Percentiles rank a stretch among this genome's conserved stretches.
Conservation (phyloP, 2,888 invertebrate genomes). For the Odontomyia ornata region DNA sequence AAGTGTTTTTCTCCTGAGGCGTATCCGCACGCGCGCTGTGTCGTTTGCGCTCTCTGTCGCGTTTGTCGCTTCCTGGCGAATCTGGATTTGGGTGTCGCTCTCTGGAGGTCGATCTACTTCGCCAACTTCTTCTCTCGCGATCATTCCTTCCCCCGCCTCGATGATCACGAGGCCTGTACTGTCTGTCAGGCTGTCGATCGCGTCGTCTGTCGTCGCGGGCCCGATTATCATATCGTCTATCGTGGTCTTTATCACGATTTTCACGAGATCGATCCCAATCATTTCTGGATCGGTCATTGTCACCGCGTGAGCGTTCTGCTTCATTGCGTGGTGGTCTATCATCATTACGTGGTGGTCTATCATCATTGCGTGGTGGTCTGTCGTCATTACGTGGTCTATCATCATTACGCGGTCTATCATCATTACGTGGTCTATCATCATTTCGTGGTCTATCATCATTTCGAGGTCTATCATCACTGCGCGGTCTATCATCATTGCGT, state of each 20-base stretch:
- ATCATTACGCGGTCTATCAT: too few species aligned
- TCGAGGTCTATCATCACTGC: too few species aligned
- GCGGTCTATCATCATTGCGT: too few species aligned
- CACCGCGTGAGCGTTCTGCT: constrained; percentile 46
- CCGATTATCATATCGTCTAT: too few species aligned
- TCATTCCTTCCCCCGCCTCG: constrained; percentile 51
- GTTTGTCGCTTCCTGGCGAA: constrained; percentile 41
- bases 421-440: too few species aligned
- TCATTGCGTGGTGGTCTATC: constrained; percentile 48
- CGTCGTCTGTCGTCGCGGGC: constrained; percentile 50
- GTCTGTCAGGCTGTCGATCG: constrained; percentile 54
- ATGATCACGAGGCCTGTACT: constrained; percentile 54
- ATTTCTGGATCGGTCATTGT: constrained; percentile 45
- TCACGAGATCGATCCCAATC: constrained; percentile 17
- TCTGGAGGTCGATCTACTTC: constrained; percentile 37
- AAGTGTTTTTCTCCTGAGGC: constrained; percentile 47
- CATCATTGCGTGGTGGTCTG: too few species aligned
- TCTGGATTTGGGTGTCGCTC: constrained; percentile 37
- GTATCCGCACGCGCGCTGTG: constrained; percentile 49
- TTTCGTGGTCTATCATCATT: too few species aligned
- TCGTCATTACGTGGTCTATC: too few species aligned
- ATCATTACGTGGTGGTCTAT: too few species aligned
- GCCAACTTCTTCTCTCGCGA: constrained; percentile 53
- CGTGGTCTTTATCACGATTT: not conserved
- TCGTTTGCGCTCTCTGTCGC: constrained; percentile 44